A percentile compares a stretch with the other conserved stretches of the same genome.
These are phyloP conservation scores for Lynx canadensis DNA, from an alignment of 2,113 vertebrate genomes.

Conservation along the genomic window DNA sequence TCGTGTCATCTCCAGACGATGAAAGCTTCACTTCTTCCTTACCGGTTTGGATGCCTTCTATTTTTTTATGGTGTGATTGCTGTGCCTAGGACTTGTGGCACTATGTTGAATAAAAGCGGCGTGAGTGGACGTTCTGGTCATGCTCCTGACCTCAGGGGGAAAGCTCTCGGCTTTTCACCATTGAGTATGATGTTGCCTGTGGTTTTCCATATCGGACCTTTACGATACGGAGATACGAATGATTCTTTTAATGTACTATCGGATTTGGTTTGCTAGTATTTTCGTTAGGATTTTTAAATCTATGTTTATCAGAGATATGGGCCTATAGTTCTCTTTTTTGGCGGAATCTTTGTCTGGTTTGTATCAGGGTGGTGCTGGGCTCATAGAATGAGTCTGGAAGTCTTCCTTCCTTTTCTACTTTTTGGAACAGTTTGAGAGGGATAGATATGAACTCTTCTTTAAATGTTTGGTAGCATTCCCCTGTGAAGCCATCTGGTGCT, in stretches of 20 bases:
- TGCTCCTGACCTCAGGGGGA: not conserved
- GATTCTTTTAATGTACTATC: not conserved
- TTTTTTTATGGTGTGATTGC: not conserved
- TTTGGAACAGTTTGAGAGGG: not conserved
- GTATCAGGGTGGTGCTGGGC: not conserved
- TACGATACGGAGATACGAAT: not conserved
- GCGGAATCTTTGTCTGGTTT: not conserved
- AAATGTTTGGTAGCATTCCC: not conserved
- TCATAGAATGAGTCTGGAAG: not conserved
- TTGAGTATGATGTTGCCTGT: not conserved
- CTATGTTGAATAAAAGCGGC: not conserved
- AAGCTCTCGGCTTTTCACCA: not conserved
- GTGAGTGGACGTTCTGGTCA: not conserved
- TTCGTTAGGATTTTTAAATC: not conserved
- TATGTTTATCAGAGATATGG: not conserved
- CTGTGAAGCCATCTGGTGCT: not conserved
- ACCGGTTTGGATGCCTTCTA: not conserved
- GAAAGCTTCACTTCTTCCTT: not conserved
- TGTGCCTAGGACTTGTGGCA: not conserved
- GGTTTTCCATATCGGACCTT: not conserved
- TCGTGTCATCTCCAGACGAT: not conserved
- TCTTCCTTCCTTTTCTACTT: not conserved
- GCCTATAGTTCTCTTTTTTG: not conserved
- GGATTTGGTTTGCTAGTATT: not conserved
- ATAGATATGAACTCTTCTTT: not conserved